Evolutionary conservation across 2,888 invertebrate genomes (phyloP), one percentile per base, ranked within the genome.

Genomic region (Ferdinandea cuprea): DNA sequence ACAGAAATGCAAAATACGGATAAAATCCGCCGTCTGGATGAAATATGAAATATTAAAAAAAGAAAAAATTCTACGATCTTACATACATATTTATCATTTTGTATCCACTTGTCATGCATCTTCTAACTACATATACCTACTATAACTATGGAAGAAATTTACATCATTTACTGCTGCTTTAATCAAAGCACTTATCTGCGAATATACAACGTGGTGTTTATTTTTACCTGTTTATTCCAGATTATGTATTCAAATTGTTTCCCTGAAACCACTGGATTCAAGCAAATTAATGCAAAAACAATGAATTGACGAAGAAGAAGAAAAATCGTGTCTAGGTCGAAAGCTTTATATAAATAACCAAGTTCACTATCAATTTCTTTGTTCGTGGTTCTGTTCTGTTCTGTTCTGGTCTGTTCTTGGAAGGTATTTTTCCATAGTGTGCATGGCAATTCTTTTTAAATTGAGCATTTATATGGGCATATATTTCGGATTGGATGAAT

Each of bases 401-500:
- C 42, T 15, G 46, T 11, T 32, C 13, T 11, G 11, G 17, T 52
- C 21, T 35, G 4, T 17, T 44, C 58, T 68, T 61, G 61, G 19
- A n/a, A 58, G 65, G 61, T 68, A 30, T 48, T 42, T 68, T 54
- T 63, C 66, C 69, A 35, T 46, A 76, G 54, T 76, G 46, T 58
- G 66, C 77, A 78, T 83, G 50, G 54, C 77, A 83, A 83, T 83
- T 66, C 2, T 25, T 66, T 83, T 83, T 61, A 68, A 83, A 83
- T 73, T 66, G 78, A 66, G 35, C 72, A 78, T 83, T 83, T 72
- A 68, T 83, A 83, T 83, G 77, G 78, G 72, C 83, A 83, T 83
- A 83, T 48, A 83, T 83, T 83, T 73, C 6, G 52, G 19, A 9
- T 54, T 28, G 78, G 56, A 63, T 78, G 78, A 77, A 77, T 83